Evolutionary conservation across 1,140 invertebrate genomes (phyloP).

Genomic region (Pogonognathellus flavescens): DNA sequence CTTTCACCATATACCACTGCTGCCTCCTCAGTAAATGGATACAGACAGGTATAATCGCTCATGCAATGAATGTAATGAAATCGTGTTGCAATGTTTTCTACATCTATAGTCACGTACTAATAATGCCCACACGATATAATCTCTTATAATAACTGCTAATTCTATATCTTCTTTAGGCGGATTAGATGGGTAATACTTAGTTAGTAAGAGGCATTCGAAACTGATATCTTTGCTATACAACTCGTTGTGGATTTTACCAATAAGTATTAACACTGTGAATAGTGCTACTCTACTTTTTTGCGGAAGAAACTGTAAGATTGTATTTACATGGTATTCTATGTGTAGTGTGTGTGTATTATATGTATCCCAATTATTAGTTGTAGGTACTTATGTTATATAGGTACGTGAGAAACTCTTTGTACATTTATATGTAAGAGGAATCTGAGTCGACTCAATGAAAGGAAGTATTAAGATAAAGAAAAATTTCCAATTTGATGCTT

Average conservation of each 20-base stretch:
- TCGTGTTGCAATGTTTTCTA: background rate
- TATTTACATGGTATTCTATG: too few relatives aligned
- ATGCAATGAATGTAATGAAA: background rate
- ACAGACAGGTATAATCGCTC: slow-evolving; percentile 8
- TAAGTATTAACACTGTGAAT: too few relatives aligned
- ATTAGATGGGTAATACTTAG: background rate
- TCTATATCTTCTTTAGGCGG: background rate
- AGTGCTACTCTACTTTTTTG: too few relatives aligned
- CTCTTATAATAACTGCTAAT: background rate
- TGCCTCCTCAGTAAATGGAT: background rate
- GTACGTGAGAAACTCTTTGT: background rate
- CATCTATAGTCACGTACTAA: background rate
- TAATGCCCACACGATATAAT: background rate
- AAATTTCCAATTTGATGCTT: slow-evolving; percentile 47
- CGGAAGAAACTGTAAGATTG: too few relatives aligned
- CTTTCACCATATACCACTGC: background rate
- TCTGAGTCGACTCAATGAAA: slow-evolving; percentile 16
- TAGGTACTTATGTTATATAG: background rate
- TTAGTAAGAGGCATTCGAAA: too few relatives aligned
- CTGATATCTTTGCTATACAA: too few relatives aligned
- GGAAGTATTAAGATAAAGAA: slow-evolving; percentile 42
- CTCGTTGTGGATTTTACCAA: too few relatives aligned
- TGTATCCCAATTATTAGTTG: background rate
- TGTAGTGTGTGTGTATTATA: too few relatives aligned
- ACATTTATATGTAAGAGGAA: background rate